These are phyloP conservation scores for Druceiella hillmani DNA, from an alignment of 2,888 invertebrate species.

Conservation along the genomic window DNA sequence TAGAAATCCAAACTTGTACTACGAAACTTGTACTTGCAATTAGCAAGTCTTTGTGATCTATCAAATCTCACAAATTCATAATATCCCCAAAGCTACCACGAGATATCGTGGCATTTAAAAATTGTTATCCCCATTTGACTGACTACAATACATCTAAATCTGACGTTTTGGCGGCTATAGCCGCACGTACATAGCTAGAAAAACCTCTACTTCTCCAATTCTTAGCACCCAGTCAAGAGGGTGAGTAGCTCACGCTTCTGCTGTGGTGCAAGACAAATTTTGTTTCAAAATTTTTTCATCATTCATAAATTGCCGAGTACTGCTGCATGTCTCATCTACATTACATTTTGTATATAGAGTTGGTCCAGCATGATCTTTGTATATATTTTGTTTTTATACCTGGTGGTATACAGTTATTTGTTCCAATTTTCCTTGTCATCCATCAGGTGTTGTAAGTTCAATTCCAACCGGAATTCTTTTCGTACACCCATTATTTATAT, in stretches of 20 bases:
- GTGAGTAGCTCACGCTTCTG: conserved; percentile 7
- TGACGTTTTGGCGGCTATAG: conserved; percentile 7
- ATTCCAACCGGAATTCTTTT: too few relatives aligned
- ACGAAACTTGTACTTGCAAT: too few relatives aligned
- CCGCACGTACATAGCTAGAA: conserved; percentile 8
- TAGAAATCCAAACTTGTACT: too few relatives aligned
- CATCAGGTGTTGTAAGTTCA: conserved; percentile 7
- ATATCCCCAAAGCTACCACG: conserved; percentile 7
- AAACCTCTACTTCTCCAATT: conserved; percentile 7
- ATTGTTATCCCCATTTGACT: conserved; percentile 7
- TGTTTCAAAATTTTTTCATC: too few relatives aligned
- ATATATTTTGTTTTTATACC: conserved; percentile 11
- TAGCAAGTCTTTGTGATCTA: conserved; percentile 7
- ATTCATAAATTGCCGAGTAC: conserved; percentile 9
- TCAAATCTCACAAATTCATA: conserved; percentile 7
- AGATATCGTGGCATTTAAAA: conserved; percentile 2
- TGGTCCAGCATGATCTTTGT: conserved; percentile 10
- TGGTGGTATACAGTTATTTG: conserved; percentile 4
- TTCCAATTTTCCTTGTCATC: conserved; percentile 6
- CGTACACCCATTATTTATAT: conserved; percentile 1
- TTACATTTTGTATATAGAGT: conserved; percentile 11
- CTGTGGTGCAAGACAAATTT: conserved; percentile 7
- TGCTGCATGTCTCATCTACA: conserved; percentile 11
- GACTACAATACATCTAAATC: conserved; percentile 9
- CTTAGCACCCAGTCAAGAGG: conserved; percentile 7